Percentiles rank a stretch among this genome's conserved stretches.
Evolutionary conservation across 1,140 invertebrate genomes (phyloP).

Genomic region (Drosophila persimilis): DNA sequence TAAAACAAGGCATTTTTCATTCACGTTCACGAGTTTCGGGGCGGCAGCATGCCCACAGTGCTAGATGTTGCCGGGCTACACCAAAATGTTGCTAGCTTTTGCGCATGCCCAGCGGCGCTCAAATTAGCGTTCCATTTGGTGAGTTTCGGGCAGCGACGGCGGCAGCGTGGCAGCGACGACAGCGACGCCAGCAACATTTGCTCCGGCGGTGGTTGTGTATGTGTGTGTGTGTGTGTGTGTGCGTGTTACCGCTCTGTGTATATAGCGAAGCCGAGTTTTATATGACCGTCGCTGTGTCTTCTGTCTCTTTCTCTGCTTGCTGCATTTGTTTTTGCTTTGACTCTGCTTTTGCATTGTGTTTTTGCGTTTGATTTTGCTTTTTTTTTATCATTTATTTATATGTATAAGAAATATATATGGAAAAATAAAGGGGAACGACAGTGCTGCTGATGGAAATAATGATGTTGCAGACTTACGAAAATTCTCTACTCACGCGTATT

Average conservation of each 20-base stretch:
- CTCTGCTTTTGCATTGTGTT: constrained; percentile 57
- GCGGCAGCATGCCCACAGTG: too few species aligned
- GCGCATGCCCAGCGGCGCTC: neutral
- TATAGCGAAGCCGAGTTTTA: constrained; percentile 10
- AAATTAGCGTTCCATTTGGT: too few species aligned
- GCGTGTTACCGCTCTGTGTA: constrained; percentile 48
- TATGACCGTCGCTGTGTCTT: constrained; percentile 9
- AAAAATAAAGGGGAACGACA: neutral
- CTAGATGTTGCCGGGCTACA: too few species aligned
- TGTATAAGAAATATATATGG: neutral
- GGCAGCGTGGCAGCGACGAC: too few species aligned
- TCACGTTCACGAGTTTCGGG: too few species aligned
- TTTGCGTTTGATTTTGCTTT: constrained; percentile 42
- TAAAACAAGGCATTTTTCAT: too few species aligned
- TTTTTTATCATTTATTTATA: constrained; percentile 23
- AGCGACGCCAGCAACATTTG: too few species aligned
- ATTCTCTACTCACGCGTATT: too few species aligned
- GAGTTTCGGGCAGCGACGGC: too few species aligned
- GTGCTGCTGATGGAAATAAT: too few species aligned
- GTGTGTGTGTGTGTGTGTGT: constrained; percentile 42
- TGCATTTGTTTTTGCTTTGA: constrained; percentile 72
- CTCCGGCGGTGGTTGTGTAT: constrained; percentile 13
- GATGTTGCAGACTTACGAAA: too few species aligned
- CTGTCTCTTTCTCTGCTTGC: constrained; percentile 34
- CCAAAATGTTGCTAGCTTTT: constrained; percentile 1